phyloP scores from a whole-genome alignment of 2,797 vertebrate genomes.

The Scyliorhinus canicula region DNA sequence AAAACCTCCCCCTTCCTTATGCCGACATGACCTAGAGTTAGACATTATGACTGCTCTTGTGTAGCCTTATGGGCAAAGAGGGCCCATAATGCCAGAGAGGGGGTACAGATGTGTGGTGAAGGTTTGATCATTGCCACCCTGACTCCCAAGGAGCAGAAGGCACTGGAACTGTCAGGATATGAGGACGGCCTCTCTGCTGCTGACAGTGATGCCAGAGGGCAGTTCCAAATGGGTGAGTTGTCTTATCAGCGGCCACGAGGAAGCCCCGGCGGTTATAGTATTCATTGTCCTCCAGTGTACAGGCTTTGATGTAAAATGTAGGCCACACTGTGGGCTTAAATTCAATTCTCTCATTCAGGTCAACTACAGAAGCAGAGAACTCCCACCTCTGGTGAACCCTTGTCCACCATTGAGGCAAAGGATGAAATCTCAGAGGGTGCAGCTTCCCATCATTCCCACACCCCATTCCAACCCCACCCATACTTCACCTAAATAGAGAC shows the following conservation, averaged over 20 bases:
- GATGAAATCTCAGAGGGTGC: not conserved
- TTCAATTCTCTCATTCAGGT: not conserved
- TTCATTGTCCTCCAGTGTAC: not conserved
- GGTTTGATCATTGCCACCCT: too few species aligned
- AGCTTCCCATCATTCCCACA: not conserved
- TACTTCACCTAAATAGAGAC: not conserved
- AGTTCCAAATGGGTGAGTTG: not conserved
- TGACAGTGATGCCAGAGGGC: not conserved
- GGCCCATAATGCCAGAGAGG: not conserved
- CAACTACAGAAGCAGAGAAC: not conserved
- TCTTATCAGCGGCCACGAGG: too few species aligned
- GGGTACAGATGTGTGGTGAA: too few species aligned
- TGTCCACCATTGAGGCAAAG: not conserved
- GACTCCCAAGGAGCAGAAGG: not conserved
- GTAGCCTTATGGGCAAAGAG: too few species aligned
- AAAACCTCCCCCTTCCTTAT: too few species aligned
- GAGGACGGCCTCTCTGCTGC: not conserved
- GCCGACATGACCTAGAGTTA: too few species aligned
- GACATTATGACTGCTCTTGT: too few species aligned
- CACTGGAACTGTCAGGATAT: not conserved
- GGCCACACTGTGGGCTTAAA: too few species aligned
- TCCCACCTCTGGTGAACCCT: not conserved
- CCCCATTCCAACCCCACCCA: too few species aligned
- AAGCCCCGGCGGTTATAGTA: not conserved
- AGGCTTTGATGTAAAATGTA: not conserved